A percentile compares a stretch with the other conserved stretches of the same genome.
Conservation (phyloP, 2,797 vertebrate genomes). For the Malurus leucopterus region DNA sequence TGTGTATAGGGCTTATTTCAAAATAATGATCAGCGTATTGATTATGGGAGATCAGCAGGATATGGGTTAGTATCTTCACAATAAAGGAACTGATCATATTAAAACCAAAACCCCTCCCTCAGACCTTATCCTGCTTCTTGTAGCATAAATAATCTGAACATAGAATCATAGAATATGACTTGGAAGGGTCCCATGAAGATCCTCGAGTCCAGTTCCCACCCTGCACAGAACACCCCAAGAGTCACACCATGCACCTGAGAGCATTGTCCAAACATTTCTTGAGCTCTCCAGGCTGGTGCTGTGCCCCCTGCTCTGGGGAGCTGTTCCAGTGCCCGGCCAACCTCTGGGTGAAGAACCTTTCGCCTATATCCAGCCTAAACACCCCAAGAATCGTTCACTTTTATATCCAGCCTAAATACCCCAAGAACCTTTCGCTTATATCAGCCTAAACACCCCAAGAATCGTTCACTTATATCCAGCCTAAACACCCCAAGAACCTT, state of each 20-base stretch:
- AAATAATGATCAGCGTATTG: background rate
- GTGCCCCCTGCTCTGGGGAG: background rate
- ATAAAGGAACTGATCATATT: background rate
- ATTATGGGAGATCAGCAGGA: background rate
- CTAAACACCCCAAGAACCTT: too few relatives aligned
- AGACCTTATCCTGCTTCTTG: background rate
- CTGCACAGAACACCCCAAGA: too few relatives aligned
- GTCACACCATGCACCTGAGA: too few relatives aligned
- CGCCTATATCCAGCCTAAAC: accelerated
- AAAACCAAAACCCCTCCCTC: background rate
- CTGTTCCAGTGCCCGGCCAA: background rate
- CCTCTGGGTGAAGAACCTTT: background rate
- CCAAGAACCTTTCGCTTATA: background rate
- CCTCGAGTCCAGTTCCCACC: accelerated
- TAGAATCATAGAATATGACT: background rate
- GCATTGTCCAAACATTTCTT: accelerated
- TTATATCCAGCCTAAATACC: accelerated
- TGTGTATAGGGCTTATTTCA: background rate
- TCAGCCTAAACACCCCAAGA: accelerated
- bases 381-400: too few relatives aligned
- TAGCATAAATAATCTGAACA: background rate
- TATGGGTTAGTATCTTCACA: background rate
- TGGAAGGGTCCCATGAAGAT: background rate
- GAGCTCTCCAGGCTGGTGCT: background rate
- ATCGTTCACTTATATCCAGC: accelerated